phyloP scores from a whole-genome alignment of 2,113 vertebrate species.

The Rissa tridactyla region DNA sequence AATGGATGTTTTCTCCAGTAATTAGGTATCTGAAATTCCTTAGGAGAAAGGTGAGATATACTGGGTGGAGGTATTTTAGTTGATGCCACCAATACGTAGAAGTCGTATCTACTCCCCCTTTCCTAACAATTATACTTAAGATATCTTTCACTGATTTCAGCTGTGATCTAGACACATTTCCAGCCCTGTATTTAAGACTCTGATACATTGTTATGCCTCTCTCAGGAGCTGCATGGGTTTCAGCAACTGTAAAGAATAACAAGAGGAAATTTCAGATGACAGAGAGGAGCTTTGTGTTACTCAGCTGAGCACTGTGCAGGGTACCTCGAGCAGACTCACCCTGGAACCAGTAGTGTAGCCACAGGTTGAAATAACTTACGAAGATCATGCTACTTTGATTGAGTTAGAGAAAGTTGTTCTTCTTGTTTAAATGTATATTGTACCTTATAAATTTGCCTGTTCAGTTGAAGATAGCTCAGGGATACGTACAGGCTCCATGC shows the following conservation, averaged over 20 bases:
- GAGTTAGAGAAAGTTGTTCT: neutral
- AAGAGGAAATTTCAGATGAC: neutral
- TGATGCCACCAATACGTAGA: neutral
- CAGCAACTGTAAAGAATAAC: neutral
- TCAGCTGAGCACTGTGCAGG: neutral
- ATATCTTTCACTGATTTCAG: neutral
- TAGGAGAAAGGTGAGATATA: neutral
- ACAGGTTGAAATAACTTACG: neutral
- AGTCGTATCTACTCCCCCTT: neutral
- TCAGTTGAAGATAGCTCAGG: neutral
- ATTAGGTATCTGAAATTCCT: neutral
- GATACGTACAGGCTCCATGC: accelerated
- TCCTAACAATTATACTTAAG: neutral
- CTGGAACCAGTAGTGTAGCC: neutral
- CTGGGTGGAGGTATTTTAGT: neutral
- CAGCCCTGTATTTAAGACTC: neutral
- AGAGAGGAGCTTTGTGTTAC: neutral
- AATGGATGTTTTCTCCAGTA: neutral
- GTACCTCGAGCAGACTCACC: neutral
- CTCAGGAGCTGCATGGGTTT: neutral
- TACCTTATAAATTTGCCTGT: neutral
- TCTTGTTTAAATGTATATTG: neutral
- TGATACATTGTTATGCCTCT: neutral
- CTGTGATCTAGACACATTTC: neutral
- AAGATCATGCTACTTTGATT: neutral